Evolutionary conservation across 2,113 vertebrate genomes (phyloP), one percentile per base, ranked within the genome.

Genomic region (Calyptommatus sinebrachiatus): DNA sequence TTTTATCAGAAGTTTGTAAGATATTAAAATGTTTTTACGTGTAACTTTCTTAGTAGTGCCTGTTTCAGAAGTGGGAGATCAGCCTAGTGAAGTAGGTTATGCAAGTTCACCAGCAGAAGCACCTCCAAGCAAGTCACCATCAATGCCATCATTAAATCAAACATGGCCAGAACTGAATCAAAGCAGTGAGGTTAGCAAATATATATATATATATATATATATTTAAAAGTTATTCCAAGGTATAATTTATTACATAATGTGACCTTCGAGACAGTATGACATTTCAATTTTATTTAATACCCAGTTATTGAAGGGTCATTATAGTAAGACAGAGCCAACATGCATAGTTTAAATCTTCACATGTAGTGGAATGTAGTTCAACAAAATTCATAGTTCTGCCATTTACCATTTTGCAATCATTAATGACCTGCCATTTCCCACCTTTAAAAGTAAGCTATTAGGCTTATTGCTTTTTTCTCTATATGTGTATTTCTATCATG

Each of bases 141-240:
- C 98, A 66, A 98, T 99, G 98, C 98, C 98, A n/a, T 99, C 98
- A 0, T 94, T 99, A 78, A 99, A 97, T 94, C 98, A 99, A 95
- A 97, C 96, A 76, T 99, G 98, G 98, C 97, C 98, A 3, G 98
- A 99, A 89, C 94, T 99, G 92, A 99, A 98, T 94, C 98, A 99
- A 94, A 98, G 94, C 95, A 99, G 95, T 65, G 98, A 99, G 98
- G 98, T 99, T 95, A 95, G 95, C 74, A 85, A 71, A 83, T 5
- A 41, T 41, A 41, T 41, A 61, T 46, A 31, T 24, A 41, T 50
- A 5, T 71, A 53, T 53, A 53, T 57, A 57, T 31, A 61, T 29
- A 76, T 29, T 18, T 79, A 22, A 22, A 73, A 65, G 12, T 66
- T 46, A 48, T 48, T 76, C 70, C 62, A 26, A 69, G 63, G 69